These are phyloP conservation scores for Montipora efflorescens DNA, from an alignment of 64 coral and sea anemone species.

Conservation along the genomic window DNA sequence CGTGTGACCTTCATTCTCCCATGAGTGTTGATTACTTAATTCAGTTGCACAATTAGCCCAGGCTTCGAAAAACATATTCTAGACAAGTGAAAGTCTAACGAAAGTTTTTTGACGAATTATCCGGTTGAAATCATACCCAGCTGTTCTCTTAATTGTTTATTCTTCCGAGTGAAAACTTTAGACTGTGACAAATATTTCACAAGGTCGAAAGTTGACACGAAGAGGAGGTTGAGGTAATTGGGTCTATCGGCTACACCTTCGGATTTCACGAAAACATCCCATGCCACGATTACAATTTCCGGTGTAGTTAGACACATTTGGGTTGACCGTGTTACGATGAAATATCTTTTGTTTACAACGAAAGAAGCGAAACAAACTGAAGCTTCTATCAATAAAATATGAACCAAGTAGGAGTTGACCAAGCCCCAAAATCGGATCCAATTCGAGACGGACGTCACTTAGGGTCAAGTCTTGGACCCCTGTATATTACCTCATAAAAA, in stretches of 20 bases:
- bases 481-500: neutral
- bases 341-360: too few species aligned
- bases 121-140: too few species aligned
- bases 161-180: neutral
- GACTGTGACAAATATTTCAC: neutral
- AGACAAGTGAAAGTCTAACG: neutral
- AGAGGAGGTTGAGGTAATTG: neutral
- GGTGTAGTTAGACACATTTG: neutral
- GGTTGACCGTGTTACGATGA: neutral
- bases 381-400: neutral
- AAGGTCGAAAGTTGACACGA: neutral
- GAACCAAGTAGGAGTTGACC: neutral
- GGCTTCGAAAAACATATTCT: neutral
- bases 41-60: neutral
- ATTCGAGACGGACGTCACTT: neutral
- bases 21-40: neutral
- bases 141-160: neutral
- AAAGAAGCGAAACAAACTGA: neutral
- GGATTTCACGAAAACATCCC: neutral
- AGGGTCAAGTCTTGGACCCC: neutral
- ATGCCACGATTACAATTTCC: neutral
- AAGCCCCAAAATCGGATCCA: neutral
- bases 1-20: neutral
- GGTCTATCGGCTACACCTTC: neutral
- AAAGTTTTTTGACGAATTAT: too few species aligned